These are phyloP conservation scores for Pterocles gutturalis DNA, from an alignment of 2,113 vertebrate species.

Conservation along the genomic window DNA sequence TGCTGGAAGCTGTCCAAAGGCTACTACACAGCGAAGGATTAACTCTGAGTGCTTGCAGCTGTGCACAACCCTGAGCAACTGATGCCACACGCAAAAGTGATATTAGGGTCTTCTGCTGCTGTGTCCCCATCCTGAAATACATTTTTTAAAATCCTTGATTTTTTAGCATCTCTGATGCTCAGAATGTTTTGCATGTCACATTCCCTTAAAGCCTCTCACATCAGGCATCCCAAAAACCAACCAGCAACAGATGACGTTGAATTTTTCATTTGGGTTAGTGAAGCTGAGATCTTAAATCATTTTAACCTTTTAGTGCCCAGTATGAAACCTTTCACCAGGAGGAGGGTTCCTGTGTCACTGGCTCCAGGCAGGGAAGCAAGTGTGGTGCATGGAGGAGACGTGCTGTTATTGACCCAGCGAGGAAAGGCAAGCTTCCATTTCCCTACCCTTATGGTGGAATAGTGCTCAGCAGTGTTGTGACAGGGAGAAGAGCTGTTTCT, in stretches of 20 bases:
- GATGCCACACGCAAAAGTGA: neutral
- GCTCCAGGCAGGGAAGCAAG: fast-evolving
- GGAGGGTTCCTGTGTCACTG: neutral
- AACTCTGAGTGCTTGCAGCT: neutral
- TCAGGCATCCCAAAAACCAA: neutral
- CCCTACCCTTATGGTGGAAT: neutral
- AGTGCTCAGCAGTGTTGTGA: neutral
- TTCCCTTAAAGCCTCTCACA: neutral
- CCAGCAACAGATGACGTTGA: fast-evolving
- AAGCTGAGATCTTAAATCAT: neutral
- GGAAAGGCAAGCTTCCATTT: neutral
- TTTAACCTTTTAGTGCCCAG: neutral
- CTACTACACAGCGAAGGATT: neutral
- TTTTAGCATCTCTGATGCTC: neutral
- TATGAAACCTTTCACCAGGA: neutral
- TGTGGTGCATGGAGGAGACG: neutral
- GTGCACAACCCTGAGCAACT: neutral
- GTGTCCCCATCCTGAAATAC: neutral
- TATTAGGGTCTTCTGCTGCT: neutral
- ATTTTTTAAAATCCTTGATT: neutral
- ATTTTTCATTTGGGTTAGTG: neutral
- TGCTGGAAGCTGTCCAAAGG: neutral
- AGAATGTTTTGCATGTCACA: neutral
- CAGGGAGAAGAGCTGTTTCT: neutral
- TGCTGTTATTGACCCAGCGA: neutral